These are phyloP conservation scores for Eira barbara DNA, from an alignment of 2,113 vertebrate genomes.

Conservation along the genomic window DNA sequence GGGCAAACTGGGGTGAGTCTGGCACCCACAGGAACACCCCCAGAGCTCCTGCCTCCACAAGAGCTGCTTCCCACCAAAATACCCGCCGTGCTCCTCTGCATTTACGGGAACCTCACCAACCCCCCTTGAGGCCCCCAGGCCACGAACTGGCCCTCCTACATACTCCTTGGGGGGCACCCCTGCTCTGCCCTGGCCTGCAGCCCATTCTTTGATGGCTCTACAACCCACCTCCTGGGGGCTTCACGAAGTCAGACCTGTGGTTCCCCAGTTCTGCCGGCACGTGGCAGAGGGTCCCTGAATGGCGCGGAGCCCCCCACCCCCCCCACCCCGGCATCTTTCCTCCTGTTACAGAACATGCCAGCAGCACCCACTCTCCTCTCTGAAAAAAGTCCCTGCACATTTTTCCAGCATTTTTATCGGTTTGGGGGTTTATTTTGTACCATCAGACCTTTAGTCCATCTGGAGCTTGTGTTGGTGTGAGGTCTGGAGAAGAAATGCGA, in stretches of 20 bases:
- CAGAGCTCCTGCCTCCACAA: background rate
- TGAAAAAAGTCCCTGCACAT: background rate
- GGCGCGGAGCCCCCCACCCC: background rate
- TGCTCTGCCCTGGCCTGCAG: background rate
- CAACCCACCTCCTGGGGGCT: background rate
- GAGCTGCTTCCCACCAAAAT: background rate
- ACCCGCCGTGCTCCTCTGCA: background rate
- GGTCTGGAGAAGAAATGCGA: background rate
- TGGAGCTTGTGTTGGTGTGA: background rate
- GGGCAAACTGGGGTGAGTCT: background rate
- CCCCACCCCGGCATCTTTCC: background rate
- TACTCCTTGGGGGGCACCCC: background rate
- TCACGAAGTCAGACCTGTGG: background rate
- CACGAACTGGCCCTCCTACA: background rate
- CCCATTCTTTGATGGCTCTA: background rate
- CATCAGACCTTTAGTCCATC: background rate
- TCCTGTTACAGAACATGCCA: background rate
- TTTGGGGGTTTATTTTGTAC: background rate
- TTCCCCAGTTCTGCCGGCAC: background rate
- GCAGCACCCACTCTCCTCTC: background rate
- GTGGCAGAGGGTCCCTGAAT: accelerated
- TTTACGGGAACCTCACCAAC: background rate
- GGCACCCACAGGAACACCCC: background rate
- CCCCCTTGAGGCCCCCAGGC: background rate
- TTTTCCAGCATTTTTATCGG: background rate